Evolutionary conservation across 2,797 vertebrate species (phyloP).

Genomic region (Ptychadena robeensis): DNA sequence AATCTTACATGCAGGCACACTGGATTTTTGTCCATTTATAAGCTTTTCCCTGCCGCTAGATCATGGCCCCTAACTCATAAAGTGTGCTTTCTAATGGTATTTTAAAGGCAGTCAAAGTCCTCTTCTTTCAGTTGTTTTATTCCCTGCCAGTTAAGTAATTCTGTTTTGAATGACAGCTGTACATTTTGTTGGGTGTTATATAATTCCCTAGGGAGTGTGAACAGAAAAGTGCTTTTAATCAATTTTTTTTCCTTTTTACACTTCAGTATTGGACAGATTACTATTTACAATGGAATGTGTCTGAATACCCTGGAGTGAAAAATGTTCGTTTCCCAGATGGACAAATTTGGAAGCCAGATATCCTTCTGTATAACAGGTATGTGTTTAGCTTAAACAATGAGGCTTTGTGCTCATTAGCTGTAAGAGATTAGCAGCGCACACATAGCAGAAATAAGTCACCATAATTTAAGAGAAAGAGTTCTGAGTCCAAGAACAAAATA

Average conservation of each 20-base stretch:
- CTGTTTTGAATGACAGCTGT: slow-evolving; percentile 58
- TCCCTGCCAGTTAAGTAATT: slow-evolving; percentile 45
- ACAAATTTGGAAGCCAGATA: slow-evolving; percentile 94
- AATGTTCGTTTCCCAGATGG: slow-evolving; percentile 88
- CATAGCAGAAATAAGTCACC: background rate
- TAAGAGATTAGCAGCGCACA: background rate
- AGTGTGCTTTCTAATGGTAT: slow-evolving; percentile 38
- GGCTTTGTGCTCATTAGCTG: background rate
- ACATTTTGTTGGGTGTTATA: slow-evolving; percentile 28
- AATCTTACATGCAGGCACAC: slow-evolving; percentile 54
- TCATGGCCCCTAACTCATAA: slow-evolving; percentile 47
- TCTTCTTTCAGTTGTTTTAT: slow-evolving; percentile 55
- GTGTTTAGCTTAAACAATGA: slow-evolving; percentile 37
- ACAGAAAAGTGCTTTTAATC: slow-evolving; percentile 57
- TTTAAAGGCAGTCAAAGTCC: slow-evolving; percentile 48
- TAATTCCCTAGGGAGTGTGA: slow-evolving; percentile 18
- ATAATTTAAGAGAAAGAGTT: background rate
- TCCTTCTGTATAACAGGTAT: slow-evolving; percentile 96
- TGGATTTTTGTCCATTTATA: slow-evolving; percentile 52
- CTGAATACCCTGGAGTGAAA: slow-evolving; percentile 86
- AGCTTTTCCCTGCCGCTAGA: slow-evolving; percentile 21
- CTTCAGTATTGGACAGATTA: slow-evolving; percentile 87
- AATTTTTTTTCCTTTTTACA: slow-evolving; percentile 53
- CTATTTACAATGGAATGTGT: slow-evolving; percentile 87
- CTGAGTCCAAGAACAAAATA: background rate